Evolutionary conservation across 2,113 vertebrate species (phyloP), one percentile per base, ranked within the genome.

Genomic region (Daphoenositta chrysoptera): DNA sequence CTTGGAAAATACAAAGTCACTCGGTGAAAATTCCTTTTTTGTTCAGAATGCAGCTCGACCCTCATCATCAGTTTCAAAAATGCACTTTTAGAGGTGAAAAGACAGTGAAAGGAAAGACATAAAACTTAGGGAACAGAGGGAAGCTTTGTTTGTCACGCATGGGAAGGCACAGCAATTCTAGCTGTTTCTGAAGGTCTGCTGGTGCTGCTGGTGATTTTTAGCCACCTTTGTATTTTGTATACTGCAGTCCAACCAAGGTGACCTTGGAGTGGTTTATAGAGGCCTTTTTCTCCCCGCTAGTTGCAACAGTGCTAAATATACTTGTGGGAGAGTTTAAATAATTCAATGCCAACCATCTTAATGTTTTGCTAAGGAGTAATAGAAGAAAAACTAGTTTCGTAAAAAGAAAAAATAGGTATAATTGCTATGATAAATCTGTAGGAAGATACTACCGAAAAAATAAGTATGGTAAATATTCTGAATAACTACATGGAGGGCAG

Each of bases 31-130:
- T 93, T 70, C 94, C 81, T 42, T 64, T 93, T 83, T 24, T 92
- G 83, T 94, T 83, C 87, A 89, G 82, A 95, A 96, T 57, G 87
- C 87, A 86, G 92, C 87, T 66, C 80, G 50, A 18, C 20, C 69
- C 69, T 82, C 69, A 16, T 78, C 86, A 66, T 81, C 78, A 63
- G 72, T 91, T 96, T 95, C 72, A 66, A 96, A 87, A 97, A 97
- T 89, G 95, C 97, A 98, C 97, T 98, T 98, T 98, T 86, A 73
- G 90, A 96, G 79, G 94, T 91, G 90, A 88, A 87, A 65, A 78
- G 72, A 75, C 84, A 96, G 95, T 73, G 87, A 95, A 95, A 96
- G 93, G 93, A 92, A 94, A 80, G 81, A 66, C 60, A 7, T 20
- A 11, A 40, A 86, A 45, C 63, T 35, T 89, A 27, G 54, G 82